Evolutionary conservation across 37 sponge, comb jelly and placozoan species (phyloP).

Genomic region (Lycopodina hypogea): DNA sequence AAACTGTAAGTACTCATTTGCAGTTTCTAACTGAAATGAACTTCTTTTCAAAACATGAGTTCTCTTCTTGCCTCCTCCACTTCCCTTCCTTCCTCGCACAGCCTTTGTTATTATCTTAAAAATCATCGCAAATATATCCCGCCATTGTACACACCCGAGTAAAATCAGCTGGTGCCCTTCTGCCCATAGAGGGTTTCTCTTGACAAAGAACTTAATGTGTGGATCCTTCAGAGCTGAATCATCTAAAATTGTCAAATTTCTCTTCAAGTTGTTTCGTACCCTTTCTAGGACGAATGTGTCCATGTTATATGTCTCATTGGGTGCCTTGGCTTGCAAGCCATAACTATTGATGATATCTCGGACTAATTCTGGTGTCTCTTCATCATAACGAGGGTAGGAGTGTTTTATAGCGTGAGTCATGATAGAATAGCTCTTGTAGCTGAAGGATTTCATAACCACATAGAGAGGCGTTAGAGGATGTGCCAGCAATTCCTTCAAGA

Average conservation of each 20-base stretch:
- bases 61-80: not conserved
- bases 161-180: slow-evolving; percentile 55
- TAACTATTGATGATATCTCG: slow-evolving; percentile 54
- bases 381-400: slow-evolving; percentile 49
- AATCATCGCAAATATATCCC: not conserved
- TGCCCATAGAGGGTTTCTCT: slow-evolving; percentile 67
- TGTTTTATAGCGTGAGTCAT: not conserved
- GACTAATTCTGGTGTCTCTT: slow-evolving; percentile 37
- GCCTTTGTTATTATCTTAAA: not conserved
- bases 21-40: no score
- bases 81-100: not conserved
- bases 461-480: slow-evolving; percentile 72
- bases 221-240: slow-evolving; percentile 46
- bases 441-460: slow-evolving; percentile 60
- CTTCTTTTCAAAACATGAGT: no score
- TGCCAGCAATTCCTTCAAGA: slow-evolving; percentile 33
- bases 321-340: slow-evolving; percentile 16
- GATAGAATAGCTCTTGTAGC: slow-evolving; percentile 77
- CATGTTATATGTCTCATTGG: slow-evolving; percentile 39
- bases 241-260: slow-evolving; percentile 33
- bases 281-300: slow-evolving; percentile 51
- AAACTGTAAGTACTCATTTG: no score
- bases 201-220: slow-evolving; percentile 64
- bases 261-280: slow-evolving; percentile 30
- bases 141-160: slow-evolving; percentile 34